A percentile compares a stretch with the other conserved stretches of the same genome.
Conservation (phyloP, 1,140 invertebrate species). For the Heterodera carotae region DNA sequence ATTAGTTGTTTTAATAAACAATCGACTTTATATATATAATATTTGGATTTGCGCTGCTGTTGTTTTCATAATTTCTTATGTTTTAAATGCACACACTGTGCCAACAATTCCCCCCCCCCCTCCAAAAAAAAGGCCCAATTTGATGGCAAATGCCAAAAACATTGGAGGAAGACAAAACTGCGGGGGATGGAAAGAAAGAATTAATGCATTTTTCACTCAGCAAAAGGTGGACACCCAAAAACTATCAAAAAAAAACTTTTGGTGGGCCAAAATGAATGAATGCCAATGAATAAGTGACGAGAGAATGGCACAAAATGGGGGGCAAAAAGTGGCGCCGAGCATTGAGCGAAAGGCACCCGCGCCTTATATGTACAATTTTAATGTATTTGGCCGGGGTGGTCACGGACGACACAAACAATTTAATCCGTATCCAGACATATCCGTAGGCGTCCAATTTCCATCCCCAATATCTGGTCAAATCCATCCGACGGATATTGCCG, state of each 20-base stretch:
- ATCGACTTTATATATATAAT: too few species aligned
- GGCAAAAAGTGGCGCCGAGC: background rate
- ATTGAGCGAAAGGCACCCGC: background rate
- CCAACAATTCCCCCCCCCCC: background rate
- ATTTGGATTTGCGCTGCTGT: too few species aligned
- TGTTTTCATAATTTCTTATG: too few species aligned
- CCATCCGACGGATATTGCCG: too few species aligned
- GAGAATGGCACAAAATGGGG: too few species aligned
- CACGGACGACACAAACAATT: too few species aligned
- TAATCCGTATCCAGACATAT: too few species aligned
- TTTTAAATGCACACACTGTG: background rate
- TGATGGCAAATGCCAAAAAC: background rate
- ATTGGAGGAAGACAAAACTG: background rate
- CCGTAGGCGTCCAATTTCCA: too few species aligned
- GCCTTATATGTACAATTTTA: too few species aligned
- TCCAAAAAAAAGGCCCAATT: background rate
- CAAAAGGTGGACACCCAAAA: background rate
- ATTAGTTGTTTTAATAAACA: too few species aligned
- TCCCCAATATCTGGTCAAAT: too few species aligned
- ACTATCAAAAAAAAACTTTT: slow-evolving; percentile 1
- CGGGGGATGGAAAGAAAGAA: background rate
- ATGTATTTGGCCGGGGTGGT: too few species aligned
- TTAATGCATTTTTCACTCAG: background rate
- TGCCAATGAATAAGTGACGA: background rate
- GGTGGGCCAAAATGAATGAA: background rate